Evolutionary conservation across 2,888 invertebrate genomes (phyloP).

Genomic region (Tachystola acroxantha): DNA sequence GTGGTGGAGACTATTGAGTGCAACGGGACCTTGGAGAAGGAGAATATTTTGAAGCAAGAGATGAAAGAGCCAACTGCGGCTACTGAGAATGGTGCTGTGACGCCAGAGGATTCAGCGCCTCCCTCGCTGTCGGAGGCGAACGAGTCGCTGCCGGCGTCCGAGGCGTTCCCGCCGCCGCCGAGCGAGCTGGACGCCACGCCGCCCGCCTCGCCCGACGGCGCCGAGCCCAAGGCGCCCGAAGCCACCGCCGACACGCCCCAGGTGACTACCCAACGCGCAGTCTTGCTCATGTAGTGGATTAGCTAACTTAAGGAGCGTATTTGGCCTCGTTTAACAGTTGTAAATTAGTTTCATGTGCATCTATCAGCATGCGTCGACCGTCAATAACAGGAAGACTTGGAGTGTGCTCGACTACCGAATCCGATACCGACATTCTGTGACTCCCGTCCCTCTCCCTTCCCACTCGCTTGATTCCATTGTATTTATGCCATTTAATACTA

Average conservation of each 20-base stretch:
- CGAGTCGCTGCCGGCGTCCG: constrained; percentile 20
- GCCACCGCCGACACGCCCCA: constrained; percentile 34
- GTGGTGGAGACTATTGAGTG: constrained; percentile 29
- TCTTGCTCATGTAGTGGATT: constrained; percentile 69
- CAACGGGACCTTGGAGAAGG: constrained; percentile 34
- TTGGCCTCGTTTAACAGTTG: constrained; percentile 49
- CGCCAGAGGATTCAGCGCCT: constrained; percentile 23
- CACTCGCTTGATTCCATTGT: constrained; percentile 30
- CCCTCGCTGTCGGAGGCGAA: constrained; percentile 22
- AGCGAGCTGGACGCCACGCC: constrained; percentile 16
- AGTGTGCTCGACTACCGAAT: constrained; percentile 39
- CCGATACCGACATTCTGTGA: constrained; percentile 26
- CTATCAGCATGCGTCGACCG: constrained; percentile 64
- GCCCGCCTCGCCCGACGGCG: constrained; percentile 12
- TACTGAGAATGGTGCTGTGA: constrained; percentile 5
- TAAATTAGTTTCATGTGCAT: constrained; percentile 67
- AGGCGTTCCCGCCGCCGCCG: constrained; percentile 33
- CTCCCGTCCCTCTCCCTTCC: constrained; percentile 33
- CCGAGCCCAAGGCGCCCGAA: constrained; percentile 4
- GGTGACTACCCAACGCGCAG: constrained; percentile 64
- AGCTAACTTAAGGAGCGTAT: constrained; percentile 52
- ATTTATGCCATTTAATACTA: constrained; percentile 22
- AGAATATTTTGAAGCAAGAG: constrained; percentile 1
- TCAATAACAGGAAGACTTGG: constrained; percentile 54
- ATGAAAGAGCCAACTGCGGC: not conserved